These are phyloP conservation scores for Canis aureus DNA, from an alignment of 2,113 vertebrate species.

Conservation along the genomic window DNA sequence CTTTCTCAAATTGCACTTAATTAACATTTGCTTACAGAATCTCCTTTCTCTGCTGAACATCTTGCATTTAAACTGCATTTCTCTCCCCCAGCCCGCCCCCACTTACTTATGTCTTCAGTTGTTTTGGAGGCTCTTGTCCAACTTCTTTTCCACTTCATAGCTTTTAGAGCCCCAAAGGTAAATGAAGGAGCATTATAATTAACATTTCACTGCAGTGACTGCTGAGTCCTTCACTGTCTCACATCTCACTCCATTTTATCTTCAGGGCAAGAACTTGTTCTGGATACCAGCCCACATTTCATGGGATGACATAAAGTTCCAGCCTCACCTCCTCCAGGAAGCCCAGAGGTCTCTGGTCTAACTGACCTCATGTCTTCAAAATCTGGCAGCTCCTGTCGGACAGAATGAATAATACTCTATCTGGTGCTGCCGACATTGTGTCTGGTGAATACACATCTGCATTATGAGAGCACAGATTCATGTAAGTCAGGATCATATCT, in stretches of 20 bases:
- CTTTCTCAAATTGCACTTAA: conserved; percentile 17
- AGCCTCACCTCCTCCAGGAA: not conserved
- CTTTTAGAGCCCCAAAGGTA: conserved; percentile 38
- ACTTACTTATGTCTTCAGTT: not conserved
- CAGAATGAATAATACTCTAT: not conserved
- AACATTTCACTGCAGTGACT: not conserved
- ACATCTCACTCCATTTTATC: not conserved
- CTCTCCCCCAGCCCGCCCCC: not conserved
- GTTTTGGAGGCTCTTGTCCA: not conserved
- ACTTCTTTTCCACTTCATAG: conserved; percentile 11
- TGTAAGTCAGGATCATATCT: not conserved
- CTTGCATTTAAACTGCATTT: conserved; percentile 43
- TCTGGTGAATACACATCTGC: rapidly evolving
- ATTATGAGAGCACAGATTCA: not conserved
- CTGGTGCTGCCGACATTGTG: not conserved
- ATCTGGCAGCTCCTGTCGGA: not conserved
- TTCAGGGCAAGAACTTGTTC: not conserved
- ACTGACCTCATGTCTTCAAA: not conserved
- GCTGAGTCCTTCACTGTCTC: not conserved
- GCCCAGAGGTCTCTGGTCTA: not conserved
- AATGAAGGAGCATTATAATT: not conserved
- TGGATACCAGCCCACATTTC: not conserved
- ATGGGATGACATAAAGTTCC: not conserved
- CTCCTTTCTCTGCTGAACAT: conserved; percentile 25
- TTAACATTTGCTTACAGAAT: conserved; percentile 46